Conservation (phyloP, 2,113 vertebrate genomes). For the Odocoileus hemionus region DNA sequence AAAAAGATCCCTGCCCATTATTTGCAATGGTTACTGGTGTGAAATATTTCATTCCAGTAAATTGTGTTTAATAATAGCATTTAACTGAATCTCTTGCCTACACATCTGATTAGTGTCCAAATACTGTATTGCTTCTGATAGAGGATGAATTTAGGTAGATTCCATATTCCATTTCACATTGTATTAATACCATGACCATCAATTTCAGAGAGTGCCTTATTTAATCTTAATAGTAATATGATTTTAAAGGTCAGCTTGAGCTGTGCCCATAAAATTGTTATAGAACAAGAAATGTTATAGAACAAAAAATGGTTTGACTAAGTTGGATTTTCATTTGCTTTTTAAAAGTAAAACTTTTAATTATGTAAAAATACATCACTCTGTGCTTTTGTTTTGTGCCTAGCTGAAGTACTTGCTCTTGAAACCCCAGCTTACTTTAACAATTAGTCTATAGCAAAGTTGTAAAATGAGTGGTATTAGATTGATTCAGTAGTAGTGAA, state of each 20-base stretch:
- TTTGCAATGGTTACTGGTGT: constrained; percentile 31
- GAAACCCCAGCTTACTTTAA: not conserved
- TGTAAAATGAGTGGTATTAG: not conserved
- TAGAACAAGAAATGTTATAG: not conserved
- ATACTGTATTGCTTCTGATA: constrained; percentile 38
- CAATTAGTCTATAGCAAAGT: not conserved
- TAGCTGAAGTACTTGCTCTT: not conserved
- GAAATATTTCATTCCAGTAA: constrained; percentile 42
- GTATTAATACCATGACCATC: constrained; percentile 15
- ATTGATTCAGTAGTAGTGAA: not conserved
- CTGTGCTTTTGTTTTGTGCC: not conserved
- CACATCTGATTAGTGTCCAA: constrained; percentile 14
- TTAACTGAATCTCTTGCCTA: not conserved
- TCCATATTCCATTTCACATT: constrained; percentile 7
- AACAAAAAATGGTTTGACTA: constrained; percentile 7
- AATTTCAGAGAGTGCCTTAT: not conserved
- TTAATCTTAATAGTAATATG: constrained; percentile 28
- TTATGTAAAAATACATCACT: not conserved
- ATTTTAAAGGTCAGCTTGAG: constrained; percentile 60
- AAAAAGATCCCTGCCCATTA: not conserved
- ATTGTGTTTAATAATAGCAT: constrained; percentile 42
- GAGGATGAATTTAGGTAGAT: not conserved
- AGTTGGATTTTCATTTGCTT: constrained; percentile 27
- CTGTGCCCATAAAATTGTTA: constrained; percentile 41
- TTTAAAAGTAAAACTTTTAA: constrained; percentile 37